Base-by-base conservation (phyloP, 2,888 invertebrate genomes). In the Aporophyla lueneburgensis region DNA sequence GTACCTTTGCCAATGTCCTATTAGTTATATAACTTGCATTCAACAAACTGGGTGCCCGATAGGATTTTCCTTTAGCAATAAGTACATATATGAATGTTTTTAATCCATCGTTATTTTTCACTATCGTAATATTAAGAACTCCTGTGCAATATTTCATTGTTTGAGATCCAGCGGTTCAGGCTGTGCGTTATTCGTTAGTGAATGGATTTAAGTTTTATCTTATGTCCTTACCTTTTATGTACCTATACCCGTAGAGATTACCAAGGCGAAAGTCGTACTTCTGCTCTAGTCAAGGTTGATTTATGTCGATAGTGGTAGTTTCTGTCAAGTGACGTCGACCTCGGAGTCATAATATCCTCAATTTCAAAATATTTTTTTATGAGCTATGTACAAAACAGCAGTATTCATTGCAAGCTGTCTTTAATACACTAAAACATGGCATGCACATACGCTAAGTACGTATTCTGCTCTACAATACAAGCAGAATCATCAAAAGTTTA, bases 401-500 rank as follows among this genome's bases (percentile, higher is more conserved):
- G 53, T 49, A 68, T 71, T 68, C 4, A 56, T 21, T 24, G 21
- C 7, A 51, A 14, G 10, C 10, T 43, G n/a, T 33, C 59, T 59
- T 16, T 75, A 21, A 19, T 24, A 19, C 16, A 43, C 21, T 21
- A 16, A 33, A 24, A 62, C 0, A n/a, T 74, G 16, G 6, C 24
- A 16, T 21, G 9, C 9, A 12, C 21, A 19, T 14, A 16, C 10
- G 65, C 27, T 6, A 66, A 51, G 24, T 6, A 66, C 33, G 24
- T 59, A 53, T 46, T 76, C n/a, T 49, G 40, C 16, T 63, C 46
- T 53, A 49, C 33, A 67, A 61, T 53, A 49, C 33, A 67, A 61
- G 16, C 21, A 63, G 24, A 53, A 61, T 24, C 43, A 81, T 33
- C 24, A 43, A 58, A 67, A 67, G 21, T 68, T 68, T 56, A 53